Conservation (phyloP, 2,888 invertebrate genomes). For the Hirtodrosophila histrioides region DNA sequence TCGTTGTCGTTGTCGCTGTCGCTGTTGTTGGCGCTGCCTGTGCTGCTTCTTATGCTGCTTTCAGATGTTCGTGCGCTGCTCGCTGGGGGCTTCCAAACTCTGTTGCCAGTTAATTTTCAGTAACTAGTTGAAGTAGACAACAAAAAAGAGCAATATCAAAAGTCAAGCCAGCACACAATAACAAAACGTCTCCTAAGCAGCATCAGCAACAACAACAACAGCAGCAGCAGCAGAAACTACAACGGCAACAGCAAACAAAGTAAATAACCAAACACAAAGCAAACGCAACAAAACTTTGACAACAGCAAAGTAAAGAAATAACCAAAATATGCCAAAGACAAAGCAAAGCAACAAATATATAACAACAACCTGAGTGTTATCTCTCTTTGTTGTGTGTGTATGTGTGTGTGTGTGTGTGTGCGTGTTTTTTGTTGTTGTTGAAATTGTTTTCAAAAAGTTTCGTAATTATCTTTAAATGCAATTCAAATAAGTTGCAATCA, state of each 20-base stretch:
- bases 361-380: slow-evolving; percentile 44
- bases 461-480: slow-evolving; percentile 60
- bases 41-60: slow-evolving; percentile 61
- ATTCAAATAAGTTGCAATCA: slow-evolving; percentile 45
- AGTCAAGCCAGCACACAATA: slow-evolving; percentile 34
- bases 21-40: slow-evolving; percentile 11
- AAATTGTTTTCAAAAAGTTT: slow-evolving; percentile 56
- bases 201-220: slow-evolving; percentile 20
- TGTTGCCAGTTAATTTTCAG: slow-evolving; percentile 78
- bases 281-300: slow-evolving; percentile 12
- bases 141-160: slow-evolving; percentile 52
- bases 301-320: too few species aligned
- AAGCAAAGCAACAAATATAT: slow-evolving; percentile 3
- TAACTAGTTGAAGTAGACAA: slow-evolving; percentile 79
- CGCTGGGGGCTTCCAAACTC: slow-evolving; percentile 57
- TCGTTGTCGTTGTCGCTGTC: slow-evolving; percentile 16
- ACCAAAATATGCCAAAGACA: too few species aligned
- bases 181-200: slow-evolving; percentile 25
- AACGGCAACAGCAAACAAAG: slow-evolving; percentile 21
- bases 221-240: slow-evolving; percentile 11
- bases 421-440: slow-evolving; percentile 42
- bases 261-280: slow-evolving; percentile 38
- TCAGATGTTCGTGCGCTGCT: slow-evolving; percentile 63
- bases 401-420: slow-evolving; percentile 40
- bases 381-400: slow-evolving; percentile 7